These are phyloP conservation scores for Plutomurus gul DNA, from an alignment of 1,140 invertebrate genomes.

Conservation along the genomic window DNA sequence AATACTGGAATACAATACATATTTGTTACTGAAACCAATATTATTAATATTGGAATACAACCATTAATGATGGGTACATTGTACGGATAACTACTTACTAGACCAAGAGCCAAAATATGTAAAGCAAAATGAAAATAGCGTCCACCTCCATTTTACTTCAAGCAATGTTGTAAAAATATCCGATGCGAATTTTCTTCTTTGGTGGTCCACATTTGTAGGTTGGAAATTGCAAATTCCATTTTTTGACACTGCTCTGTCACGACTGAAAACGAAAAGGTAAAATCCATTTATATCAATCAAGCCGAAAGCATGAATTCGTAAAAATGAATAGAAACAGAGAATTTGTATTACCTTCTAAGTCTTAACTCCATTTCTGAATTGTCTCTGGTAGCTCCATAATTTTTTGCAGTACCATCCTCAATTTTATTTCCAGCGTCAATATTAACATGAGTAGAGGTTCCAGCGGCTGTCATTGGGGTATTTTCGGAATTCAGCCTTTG, in stretches of 20 bases:
- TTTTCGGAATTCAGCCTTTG: not conserved
- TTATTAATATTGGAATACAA: not conserved
- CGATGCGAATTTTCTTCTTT: slow-evolving; percentile 7
- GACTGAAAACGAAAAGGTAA: not conserved
- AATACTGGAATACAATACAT: slow-evolving; percentile 35
- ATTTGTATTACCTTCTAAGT: not conserved
- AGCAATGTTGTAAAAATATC: slow-evolving; percentile 43
- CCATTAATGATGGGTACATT: no score
- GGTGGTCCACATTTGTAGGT: slow-evolving; percentile 15
- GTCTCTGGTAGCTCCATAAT: not conserved
- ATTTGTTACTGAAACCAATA: not conserved
- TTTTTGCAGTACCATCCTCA: not conserved
- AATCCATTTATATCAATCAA: not conserved
- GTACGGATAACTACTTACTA: slow-evolving; percentile 32
- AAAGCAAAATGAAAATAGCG: slow-evolving; percentile 36
- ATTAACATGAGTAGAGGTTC: not conserved
- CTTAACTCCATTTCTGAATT: not conserved
- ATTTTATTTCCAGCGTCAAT: not conserved
- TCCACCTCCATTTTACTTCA: slow-evolving; percentile 42
- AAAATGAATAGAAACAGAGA: not conserved
- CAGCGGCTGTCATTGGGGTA: not conserved
- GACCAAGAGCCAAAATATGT: slow-evolving; percentile 39
- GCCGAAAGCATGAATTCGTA: no score
- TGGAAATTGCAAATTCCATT: slow-evolving; percentile 23
- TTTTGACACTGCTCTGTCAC: slow-evolving; percentile 31